phyloP scores from a whole-genome alignment of 2,113 vertebrate species.

The Noctilio leporinus region DNA sequence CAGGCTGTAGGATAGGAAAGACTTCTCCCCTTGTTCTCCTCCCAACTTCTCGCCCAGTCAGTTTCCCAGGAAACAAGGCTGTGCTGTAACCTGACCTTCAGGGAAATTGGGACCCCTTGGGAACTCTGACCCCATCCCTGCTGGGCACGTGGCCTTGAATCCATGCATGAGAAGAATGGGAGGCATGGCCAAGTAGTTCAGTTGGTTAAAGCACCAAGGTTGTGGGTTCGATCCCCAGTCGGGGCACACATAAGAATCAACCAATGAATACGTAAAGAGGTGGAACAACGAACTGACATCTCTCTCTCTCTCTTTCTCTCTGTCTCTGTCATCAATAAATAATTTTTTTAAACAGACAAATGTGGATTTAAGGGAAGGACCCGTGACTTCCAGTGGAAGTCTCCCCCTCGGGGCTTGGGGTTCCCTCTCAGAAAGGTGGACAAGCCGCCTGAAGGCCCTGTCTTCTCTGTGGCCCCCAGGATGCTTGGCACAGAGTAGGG shows the following conservation, averaged over 20 bases:
- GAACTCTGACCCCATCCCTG: not conserved
- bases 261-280: too few relatives aligned
- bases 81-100: not conserved
- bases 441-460: accelerated
- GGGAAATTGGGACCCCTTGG: not conserved
- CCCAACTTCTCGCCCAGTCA: not conserved
- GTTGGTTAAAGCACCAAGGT: too few relatives aligned
- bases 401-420: not conserved
- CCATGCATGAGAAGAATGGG: not conserved
- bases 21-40: not conserved
- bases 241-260: too few relatives aligned
- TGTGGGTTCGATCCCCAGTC: too few relatives aligned
- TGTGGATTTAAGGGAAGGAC: not conserved
- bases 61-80: not conserved
- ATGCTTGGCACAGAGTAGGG: accelerated
- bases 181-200: too few relatives aligned
- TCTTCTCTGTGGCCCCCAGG: not conserved
- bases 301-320: too few relatives aligned
- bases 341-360: not conserved
- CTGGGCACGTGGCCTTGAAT: too few relatives aligned
- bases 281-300: too few relatives aligned
- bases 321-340: too few relatives aligned
- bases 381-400: not conserved
- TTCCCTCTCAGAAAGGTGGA: not conserved
- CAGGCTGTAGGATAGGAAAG: not conserved